phyloP scores from a whole-genome alignment of 2,797 vertebrate species.

The Xenentodon cancila region DNA sequence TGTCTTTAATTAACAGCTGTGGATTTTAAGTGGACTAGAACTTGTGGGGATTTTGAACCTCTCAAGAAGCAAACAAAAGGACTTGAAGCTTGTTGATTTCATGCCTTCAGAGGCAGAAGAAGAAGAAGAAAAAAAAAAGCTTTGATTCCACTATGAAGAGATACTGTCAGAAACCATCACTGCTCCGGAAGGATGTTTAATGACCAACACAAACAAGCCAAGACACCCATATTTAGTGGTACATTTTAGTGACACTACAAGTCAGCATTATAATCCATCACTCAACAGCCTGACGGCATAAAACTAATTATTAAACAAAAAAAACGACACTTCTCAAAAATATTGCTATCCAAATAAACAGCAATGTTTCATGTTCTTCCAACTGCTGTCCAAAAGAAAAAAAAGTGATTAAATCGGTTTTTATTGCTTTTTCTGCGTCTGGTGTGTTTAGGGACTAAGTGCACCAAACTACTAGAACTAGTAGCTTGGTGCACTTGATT shows the following conservation, averaged over 20 bases:
- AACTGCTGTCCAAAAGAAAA: conserved; percentile 14
- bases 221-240: background rate
- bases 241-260: too few species aligned
- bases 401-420: conserved; percentile 34
- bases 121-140: background rate
- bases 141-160: conserved; percentile 14
- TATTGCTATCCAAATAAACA: conserved; percentile 21
- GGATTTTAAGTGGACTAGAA: conserved; percentile 3
- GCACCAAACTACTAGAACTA: too few species aligned
- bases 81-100: conserved; percentile 18
- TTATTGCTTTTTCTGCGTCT: conserved; percentile 36
- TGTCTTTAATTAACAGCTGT: conserved; percentile 12
- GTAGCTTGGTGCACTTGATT: background rate
- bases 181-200: conserved; percentile 22
- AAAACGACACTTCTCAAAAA: background rate
- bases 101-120: conserved; percentile 4
- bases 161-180: conserved; percentile 18
- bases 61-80: conserved; percentile 12
- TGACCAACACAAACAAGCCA: conserved; percentile 8
- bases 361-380: background rate
- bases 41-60: conserved; percentile 13
- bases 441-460: conserved; percentile 24
- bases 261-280: too few species aligned
- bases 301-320: conserved; percentile 29
- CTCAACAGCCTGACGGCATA: background rate